A percentile compares a stretch with the other conserved stretches of the same genome.
Conservation (phyloP, 2,888 invertebrate species). For the Melanotus villosus region DNA sequence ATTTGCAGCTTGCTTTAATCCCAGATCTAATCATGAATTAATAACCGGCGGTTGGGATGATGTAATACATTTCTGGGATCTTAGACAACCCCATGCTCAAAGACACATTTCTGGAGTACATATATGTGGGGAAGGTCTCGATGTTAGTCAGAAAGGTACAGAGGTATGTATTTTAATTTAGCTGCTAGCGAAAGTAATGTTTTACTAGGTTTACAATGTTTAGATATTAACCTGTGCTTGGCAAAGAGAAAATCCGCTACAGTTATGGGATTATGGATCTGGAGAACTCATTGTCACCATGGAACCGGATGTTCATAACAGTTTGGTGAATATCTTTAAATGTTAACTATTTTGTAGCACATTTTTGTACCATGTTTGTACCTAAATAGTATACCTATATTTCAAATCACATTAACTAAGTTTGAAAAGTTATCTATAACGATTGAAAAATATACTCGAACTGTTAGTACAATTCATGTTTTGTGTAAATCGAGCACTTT, state of each 20-base stretch:
- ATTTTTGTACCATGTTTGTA: too few species aligned
- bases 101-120: constrained; percentile 74
- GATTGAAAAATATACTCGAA: too few species aligned
- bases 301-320: constrained; percentile 69
- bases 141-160: constrained; percentile 67
- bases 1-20: constrained; percentile 77
- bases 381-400: too few species aligned
- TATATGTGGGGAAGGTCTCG: constrained; percentile 78
- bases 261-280: constrained; percentile 78
- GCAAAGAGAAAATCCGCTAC: constrained; percentile 74
- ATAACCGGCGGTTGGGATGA: constrained; percentile 80
- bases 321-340: constrained; percentile 61
- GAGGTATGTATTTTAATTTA: constrained; percentile 13
- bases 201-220: too few species aligned
- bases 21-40: constrained; percentile 76
- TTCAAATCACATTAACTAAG: too few species aligned
- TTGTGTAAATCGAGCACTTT: too few species aligned
- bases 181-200: too few species aligned
- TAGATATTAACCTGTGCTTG: constrained; percentile 78
- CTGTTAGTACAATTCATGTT: too few species aligned
- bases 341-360: too few species aligned
- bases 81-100: constrained; percentile 74
- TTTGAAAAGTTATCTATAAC: too few species aligned
- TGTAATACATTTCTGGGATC: constrained; percentile 78
- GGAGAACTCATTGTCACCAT: constrained; percentile 74